Evolutionary conservation across 2,113 vertebrate genomes (phyloP), one percentile per base, ranked within the genome.

Genomic region (Phainopepla nitens): DNA sequence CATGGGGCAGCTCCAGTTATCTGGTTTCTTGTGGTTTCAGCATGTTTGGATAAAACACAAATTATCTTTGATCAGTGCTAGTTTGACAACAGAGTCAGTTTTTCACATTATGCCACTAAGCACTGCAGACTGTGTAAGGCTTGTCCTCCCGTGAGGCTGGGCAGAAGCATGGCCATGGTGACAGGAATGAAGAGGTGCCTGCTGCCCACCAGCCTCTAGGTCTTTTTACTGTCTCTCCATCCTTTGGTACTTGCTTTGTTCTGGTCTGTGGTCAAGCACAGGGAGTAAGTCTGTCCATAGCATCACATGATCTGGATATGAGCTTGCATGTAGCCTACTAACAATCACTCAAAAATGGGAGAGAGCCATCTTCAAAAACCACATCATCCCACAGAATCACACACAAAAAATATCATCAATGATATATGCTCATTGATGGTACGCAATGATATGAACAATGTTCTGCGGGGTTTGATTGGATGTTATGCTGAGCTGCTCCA

Each of bases 81-180:
- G 57, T 76, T 87, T 85, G 60, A 41, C 1, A 6, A 14, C 29
- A 60, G 35, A 79, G 41, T 36, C 33, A 47, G 11, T 57, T 56
- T 66, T 39, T 47, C 13, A 13, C 0, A 0, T 65, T 65, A 22
- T 2, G 0, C 23, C 27, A 79, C 31, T 10, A 71, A 71, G 2
- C 2, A 8, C 50, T 65, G 25, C 54, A 89, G 35, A 16, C 42
- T 58, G 47, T 3, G 4, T 45, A 80, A 87, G 13, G 7, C 5
- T 78, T 35, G 25, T 56, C 15, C 15, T 75, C 3, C 60, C 64
- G 49, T 73, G 57, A 80, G 51, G 24, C 7, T 69, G 31, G 13
- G 14, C 44, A 87, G 73, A 10, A 78, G 24, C 19, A 36, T 3
- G 17, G n/a, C 33, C 18, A 31, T 15, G 45, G 18, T 57, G 35